phyloP scores from a whole-genome alignment of 2,113 vertebrate genomes.

The Ptilorrhoa leucosticta region DNA sequence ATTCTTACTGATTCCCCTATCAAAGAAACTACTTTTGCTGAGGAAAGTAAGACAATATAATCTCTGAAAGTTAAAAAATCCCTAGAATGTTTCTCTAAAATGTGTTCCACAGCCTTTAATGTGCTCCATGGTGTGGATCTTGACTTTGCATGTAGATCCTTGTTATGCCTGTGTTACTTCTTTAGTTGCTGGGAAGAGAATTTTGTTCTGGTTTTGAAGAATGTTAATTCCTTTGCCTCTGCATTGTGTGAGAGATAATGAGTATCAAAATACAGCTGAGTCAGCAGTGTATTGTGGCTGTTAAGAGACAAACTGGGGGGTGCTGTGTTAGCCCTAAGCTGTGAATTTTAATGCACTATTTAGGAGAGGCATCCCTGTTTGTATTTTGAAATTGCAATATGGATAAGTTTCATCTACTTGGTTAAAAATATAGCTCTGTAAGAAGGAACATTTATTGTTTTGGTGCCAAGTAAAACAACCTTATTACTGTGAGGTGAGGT shows the following conservation, averaged over 20 bases:
- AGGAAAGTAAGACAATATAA: neutral
- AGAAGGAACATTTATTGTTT: neutral
- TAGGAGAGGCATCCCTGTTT: neutral
- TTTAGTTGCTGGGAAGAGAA: neutral
- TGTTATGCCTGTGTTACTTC: neutral
- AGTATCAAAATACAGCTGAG: neutral
- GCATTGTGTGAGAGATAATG: neutral
- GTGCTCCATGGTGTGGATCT: neutral
- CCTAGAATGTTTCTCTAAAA: neutral
- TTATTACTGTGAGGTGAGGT: neutral
- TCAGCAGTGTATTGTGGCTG: neutral
- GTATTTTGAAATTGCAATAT: neutral
- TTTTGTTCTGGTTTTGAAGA: neutral
- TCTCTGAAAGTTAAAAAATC: neutral
- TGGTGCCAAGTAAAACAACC: neutral
- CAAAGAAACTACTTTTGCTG: neutral
- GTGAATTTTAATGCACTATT: neutral
- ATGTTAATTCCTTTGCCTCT: neutral
- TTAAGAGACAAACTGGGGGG: neutral
- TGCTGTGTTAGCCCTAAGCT: neutral
- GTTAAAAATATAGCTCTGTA: neutral
- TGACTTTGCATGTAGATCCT: neutral
- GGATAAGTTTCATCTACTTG: neutral
- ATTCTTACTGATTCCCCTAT: neutral
- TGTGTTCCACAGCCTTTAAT: neutral